Conservation (phyloP, 2,797 vertebrate genomes). For the Masticophis lateralis region DNA sequence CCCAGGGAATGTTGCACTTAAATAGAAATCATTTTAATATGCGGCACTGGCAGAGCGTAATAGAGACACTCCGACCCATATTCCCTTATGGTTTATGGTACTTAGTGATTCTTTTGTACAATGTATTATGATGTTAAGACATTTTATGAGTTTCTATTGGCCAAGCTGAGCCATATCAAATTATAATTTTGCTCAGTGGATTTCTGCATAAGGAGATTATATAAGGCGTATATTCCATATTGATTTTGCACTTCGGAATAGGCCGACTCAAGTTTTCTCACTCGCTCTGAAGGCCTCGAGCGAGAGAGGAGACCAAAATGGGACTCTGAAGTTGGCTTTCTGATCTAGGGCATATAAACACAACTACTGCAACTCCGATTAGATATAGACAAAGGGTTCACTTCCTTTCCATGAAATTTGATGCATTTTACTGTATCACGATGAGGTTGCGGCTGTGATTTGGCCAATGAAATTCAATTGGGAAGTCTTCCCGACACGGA, state of each 20-base stretch:
- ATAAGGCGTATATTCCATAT: constrained; percentile 61
- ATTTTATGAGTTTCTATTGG: constrained; percentile 75
- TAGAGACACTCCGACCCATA: constrained; percentile 71
- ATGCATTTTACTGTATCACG: not conserved
- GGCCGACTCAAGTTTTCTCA: constrained; percentile 58
- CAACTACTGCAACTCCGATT: not conserved
- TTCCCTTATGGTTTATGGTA: constrained; percentile 74
- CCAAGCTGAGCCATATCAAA: constrained; percentile 72
- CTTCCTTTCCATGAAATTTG: not conserved
- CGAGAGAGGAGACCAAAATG: constrained; percentile 29
- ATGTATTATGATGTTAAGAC: constrained; percentile 72
- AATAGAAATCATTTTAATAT: constrained; percentile 78
- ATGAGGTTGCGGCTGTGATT: not conserved
- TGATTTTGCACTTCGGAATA: constrained; percentile 59
- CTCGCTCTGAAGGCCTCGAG: constrained; percentile 57
- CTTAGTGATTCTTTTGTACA: constrained; percentile 73
- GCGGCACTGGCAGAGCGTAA: constrained; percentile 67
- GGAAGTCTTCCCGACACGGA: not conserved
- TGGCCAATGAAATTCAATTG: not conserved
- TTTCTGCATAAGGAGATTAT: constrained; percentile 76
- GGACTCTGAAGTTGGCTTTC: constrained; percentile 30
- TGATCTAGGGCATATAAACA: constrained; percentile 9
- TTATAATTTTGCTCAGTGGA: constrained; percentile 76
- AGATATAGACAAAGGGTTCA: not conserved
- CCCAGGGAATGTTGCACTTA: constrained; percentile 73